phyloP scores from a whole-genome alignment of 1,140 invertebrate genomes.

The Drosophila parvula region DNA sequence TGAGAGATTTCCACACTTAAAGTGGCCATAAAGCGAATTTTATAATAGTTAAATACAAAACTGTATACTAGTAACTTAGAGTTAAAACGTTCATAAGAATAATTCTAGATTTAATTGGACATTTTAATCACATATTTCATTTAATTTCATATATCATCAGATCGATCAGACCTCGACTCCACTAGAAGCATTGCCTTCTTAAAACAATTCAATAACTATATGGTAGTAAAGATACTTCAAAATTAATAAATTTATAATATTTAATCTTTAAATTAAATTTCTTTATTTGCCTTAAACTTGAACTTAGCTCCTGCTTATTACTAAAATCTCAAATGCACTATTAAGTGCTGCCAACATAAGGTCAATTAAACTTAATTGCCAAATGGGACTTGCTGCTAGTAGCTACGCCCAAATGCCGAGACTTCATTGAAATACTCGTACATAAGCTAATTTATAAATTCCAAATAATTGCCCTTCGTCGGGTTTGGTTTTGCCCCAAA shows the following conservation, averaged over 20 bases:
- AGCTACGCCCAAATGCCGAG: too few species aligned
- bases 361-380: not conserved
- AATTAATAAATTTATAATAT: not conserved
- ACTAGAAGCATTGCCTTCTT: not conserved
- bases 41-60: not conserved
- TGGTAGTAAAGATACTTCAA: not conserved
- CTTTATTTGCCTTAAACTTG: not conserved
- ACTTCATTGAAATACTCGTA: not conserved
- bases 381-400: too few species aligned
- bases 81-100: not conserved
- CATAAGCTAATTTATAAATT: conserved; percentile 14
- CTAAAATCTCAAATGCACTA: not conserved
- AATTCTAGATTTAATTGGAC: too few species aligned
- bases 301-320: not conserved
- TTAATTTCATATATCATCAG: too few species aligned
- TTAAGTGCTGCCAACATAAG: not conserved
- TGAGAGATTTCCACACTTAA: not conserved
- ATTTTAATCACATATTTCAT: too few species aligned
- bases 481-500: conserved; percentile 14
- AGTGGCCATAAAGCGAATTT: not conserved
- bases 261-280: not conserved
- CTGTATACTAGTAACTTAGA: not conserved
- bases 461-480: not conserved
- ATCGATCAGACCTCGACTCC: too few species aligned
- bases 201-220: not conserved